Evolutionary conservation across 2,797 vertebrate species (phyloP), one percentile per base, ranked within the genome.

Genomic region (Rhinophrynus dorsalis): DNA sequence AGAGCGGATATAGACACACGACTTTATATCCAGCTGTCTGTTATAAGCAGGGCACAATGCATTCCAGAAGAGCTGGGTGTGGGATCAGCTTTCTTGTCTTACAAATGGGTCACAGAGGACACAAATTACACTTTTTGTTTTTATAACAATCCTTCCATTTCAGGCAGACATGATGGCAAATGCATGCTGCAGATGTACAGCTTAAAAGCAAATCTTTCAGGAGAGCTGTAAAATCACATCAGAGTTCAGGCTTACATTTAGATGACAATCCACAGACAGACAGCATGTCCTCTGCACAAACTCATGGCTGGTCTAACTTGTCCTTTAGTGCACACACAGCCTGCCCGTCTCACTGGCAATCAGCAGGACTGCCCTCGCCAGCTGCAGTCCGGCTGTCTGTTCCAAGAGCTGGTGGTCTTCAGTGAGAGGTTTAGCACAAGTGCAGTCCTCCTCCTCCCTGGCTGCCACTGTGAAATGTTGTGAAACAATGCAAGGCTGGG

Each of bases 1-100:
- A 70, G 68, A 63, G 76, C 60, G 75, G 79, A 52, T 66, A 72
- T 40, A 51, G 44, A 45, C 69, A 66, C 62, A 66, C 61, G 54
- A 60, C 69, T 67, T 69, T 67, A 73, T 47, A 73, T 67, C 70
- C 70, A 73, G 70, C 70, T 73, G 70, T 73, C 70, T 60, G 70
- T 26, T 66, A 20, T 18, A 26, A 44, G 70, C 70, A 45, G 55
- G 70, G 62, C 70, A 73, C 70, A 73, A 73, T 73, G 70, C 62
- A 73, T 73, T 73, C 70, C 70, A 60, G 38, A 17, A 66, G 26
- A 26, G 40, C 38, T 24, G 54, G 23, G 45, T 40, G 54, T 18
- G 44, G 61, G 62, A 67, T 73, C 62, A 60, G 47, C 62, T 73
- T 73, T 54, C 62, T 35, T 24, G 45, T 54, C 62, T 54, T 60